Evolutionary conservation across 2,888 invertebrate genomes (phyloP).

Genomic region (Oasisia sp.): DNA sequence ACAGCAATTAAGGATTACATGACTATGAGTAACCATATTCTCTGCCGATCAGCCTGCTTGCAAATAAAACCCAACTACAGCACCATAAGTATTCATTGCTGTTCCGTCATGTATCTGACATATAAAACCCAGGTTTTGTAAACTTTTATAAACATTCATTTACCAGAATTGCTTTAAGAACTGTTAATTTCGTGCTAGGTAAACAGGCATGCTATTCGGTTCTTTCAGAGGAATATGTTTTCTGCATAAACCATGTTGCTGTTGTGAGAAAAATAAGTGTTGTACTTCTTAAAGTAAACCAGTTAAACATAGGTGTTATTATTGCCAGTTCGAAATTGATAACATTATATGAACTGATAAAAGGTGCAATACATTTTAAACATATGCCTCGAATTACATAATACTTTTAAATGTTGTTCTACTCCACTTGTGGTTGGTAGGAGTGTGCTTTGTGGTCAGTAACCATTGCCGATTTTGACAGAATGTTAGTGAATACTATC

Average conservation of each 20-base stretch:
- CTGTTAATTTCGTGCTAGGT: no score
- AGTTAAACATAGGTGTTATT: neutral
- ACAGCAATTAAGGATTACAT: no score
- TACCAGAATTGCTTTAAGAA: no score
- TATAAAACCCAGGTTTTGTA: no score
- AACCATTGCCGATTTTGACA: neutral
- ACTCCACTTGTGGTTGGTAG: neutral
- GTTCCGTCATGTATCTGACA: no score
- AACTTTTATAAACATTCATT: no score
- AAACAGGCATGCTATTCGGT: neutral
- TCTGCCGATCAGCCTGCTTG: no score
- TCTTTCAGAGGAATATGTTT: neutral
- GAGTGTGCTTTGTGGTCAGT: neutral
- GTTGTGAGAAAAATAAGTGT: neutral
- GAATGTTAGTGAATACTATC: neutral
- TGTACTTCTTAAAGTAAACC: neutral
- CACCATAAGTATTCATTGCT: no score
- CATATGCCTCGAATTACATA: neutral
- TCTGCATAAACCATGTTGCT: neutral
- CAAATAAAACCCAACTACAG: no score
- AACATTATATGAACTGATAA: neutral
- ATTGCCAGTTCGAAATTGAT: neutral
- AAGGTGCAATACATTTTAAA: neutral
- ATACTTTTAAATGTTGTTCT: neutral
- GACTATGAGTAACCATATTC: no score